Evolutionary conservation across 2,113 vertebrate species (phyloP), one percentile per base, ranked within the genome.

Genomic region (Rhagologus leucostigma): DNA sequence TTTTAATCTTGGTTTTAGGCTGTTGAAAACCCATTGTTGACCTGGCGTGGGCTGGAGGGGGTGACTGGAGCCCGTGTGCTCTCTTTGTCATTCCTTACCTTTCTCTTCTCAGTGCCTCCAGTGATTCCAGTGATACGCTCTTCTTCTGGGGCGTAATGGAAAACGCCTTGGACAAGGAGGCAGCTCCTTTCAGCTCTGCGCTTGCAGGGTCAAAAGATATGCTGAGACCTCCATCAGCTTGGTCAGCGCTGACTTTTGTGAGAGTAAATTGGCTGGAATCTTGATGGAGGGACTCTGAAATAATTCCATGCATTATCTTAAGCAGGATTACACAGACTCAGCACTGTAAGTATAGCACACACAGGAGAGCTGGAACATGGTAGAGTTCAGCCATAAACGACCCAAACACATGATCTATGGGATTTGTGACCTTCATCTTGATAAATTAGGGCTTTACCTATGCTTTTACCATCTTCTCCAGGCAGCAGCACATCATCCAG

Each of bases 21-120:
- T 47, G 21, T 27, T 69, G 60, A 47, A 35, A 71, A 68, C 33
- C 11, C 11, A 1, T 15, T 15, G 39, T 3, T 52, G 21, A 33
- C 12, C 32, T 15, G 22, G 4, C 0, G 0, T 14, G 41, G 17
- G 33, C n/a, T 24, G 46, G 47, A 69, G 59, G 23, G 9, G 5
- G 21, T 9, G 19, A 7, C 20, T 3, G 0, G 21, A 42, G 14
- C 5, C 2, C 3, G 2, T 2, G 7, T 24, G 23, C 16, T 69
- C 13, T 47, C 39, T 32, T 26, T 13, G 16, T 7, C 29, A 33
- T 22, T 32, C 53, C 95, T 97, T 90, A 98, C 98, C 97, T 95
- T 35, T 97, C 46, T 29, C 6, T 27, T 7, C 21, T 81, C 63
- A 98, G 29, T 23, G 41, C 42, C 7, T 56, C 50, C 35, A 88